Evolutionary conservation across 2,797 vertebrate genomes (phyloP).

Genomic region (Eutrigla gurnardus): DNA sequence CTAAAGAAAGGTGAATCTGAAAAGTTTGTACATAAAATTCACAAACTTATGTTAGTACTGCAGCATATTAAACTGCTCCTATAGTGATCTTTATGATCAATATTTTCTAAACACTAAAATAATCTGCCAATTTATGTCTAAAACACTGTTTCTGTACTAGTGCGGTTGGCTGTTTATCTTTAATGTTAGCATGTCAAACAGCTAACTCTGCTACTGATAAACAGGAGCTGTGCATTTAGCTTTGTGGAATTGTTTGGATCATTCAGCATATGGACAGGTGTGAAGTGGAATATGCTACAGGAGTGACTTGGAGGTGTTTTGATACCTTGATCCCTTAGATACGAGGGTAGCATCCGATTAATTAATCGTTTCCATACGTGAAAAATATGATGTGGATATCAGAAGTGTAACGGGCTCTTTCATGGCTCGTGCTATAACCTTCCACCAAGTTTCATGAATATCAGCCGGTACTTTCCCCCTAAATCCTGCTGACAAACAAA

Average conservation of each 20-base stretch:
- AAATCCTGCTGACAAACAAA: not conserved
- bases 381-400: not conserved
- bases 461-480: not conserved
- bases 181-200: not conserved
- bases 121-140: too few species aligned
- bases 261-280: too few species aligned
- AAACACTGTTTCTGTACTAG: not conserved
- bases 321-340: too few species aligned
- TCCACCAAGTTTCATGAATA: not conserved
- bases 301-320: too few species aligned
- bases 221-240: too few species aligned
- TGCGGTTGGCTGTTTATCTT: not conserved
- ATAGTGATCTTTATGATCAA: not conserved
- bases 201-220: not conserved
- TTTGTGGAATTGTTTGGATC: too few species aligned
- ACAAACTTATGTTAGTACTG: not conserved
- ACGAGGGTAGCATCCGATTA: not conserved
- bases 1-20: not conserved
- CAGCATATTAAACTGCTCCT: not conserved
- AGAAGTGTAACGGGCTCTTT: not conserved
- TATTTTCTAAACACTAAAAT: not conserved
- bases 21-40: not conserved
- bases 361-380: not conserved
- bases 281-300: too few species aligned
- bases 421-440: not conserved